These are phyloP conservation scores for Herpailurus yagouaroundi DNA, from an alignment of 2,113 vertebrate species.

Conservation along the genomic window DNA sequence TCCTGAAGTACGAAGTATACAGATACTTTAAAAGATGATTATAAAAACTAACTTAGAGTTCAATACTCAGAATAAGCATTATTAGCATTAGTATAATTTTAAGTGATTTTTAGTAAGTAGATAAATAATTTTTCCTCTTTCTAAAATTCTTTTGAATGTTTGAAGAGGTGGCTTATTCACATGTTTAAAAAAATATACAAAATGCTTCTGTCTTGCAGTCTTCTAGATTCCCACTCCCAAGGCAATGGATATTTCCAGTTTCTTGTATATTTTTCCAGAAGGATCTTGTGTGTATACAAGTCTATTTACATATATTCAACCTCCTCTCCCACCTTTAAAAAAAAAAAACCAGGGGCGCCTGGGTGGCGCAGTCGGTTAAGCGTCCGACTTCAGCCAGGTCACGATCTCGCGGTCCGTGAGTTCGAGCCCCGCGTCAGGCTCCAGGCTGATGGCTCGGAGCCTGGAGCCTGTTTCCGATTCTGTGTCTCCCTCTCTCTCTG, in stretches of 20 bases:
- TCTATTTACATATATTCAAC: background rate
- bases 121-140: background rate
- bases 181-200: background rate
- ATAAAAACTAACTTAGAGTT: background rate
- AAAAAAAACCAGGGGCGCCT: no score
- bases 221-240: background rate
- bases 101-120: conserved; percentile 20
- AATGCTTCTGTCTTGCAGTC: background rate
- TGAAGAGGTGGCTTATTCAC: background rate
- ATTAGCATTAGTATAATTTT: background rate
- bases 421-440: no score
- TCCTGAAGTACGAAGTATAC: background rate
- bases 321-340: background rate
- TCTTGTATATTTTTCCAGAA: background rate
- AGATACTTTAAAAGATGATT: background rate
- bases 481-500: no score
- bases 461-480: no score
- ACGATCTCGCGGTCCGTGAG: no score
- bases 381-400: no score
- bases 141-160: conserved; percentile 24
- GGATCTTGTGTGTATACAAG: background rate
- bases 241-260: background rate
- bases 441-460: no score
- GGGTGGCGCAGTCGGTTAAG: no score
- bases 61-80: conserved; percentile 21